Conservation (phyloP, 2,113 vertebrate genomes). For the Halichoerus grypus region DNA sequence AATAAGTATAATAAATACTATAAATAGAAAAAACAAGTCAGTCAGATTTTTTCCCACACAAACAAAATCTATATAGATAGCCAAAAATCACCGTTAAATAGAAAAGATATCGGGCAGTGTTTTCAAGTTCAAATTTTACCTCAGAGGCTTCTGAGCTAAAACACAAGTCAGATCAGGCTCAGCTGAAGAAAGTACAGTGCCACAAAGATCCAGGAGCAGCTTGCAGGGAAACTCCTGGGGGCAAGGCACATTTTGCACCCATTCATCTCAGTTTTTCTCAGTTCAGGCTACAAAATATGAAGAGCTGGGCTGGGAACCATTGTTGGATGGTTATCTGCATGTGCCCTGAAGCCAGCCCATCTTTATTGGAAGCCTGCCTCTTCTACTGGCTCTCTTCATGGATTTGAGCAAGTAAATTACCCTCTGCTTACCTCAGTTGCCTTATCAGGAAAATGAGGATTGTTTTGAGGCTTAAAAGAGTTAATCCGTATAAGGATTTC, state of each 20-base stretch:
- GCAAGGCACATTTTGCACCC: neutral
- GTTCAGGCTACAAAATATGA: neutral
- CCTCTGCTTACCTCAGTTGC: neutral
- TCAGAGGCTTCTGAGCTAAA: neutral
- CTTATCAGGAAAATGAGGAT: neutral
- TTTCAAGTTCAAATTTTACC: slow-evolving; percentile 43
- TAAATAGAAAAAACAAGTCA: neutral
- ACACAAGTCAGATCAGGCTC: neutral
- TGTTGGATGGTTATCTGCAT: neutral
- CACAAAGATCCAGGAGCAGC: neutral
- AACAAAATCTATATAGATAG: neutral
- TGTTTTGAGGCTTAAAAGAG: neutral
- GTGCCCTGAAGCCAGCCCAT: neutral
- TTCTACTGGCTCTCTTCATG: neutral
- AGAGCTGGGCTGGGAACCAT: neutral
- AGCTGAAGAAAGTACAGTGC: neutral
- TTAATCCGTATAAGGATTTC: neutral
- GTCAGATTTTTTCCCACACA: neutral
- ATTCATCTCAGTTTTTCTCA: neutral
- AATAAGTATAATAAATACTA: neutral
- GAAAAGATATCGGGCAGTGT: neutral
- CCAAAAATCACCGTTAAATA: neutral
- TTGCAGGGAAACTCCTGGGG: neutral
- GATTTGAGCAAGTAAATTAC: neutral
- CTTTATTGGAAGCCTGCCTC: neutral